Evolutionary conservation across 2,113 vertebrate species (phyloP).

Genomic region (Mastomys coucha): DNA sequence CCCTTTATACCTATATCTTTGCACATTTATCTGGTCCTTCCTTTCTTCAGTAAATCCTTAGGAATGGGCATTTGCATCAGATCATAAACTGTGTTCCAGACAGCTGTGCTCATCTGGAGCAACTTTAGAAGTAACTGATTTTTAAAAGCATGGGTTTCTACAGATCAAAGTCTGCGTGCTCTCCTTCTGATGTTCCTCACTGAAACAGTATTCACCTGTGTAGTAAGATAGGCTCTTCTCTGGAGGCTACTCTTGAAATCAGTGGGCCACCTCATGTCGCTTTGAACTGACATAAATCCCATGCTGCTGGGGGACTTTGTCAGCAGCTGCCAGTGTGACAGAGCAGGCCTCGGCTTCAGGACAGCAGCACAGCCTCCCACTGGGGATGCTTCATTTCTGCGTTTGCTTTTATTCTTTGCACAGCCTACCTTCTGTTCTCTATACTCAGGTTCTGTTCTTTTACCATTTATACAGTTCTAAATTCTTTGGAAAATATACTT

Average conservation of each 20-base stretch:
- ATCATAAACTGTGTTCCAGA: background rate
- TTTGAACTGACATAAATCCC: background rate
- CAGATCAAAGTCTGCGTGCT: background rate
- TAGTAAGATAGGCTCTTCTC: background rate
- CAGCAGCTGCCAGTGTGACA: background rate
- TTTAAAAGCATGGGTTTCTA: slow-evolving; percentile 33
- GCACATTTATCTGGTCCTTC: background rate
- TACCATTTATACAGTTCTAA: background rate
- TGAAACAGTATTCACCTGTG: background rate
- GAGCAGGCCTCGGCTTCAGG: background rate
- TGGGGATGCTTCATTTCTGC: background rate
- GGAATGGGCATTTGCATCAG: background rate
- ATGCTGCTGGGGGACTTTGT: background rate
- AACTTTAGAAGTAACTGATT: slow-evolving; percentile 34
- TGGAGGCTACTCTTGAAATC: background rate
- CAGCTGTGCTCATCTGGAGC: slow-evolving; percentile 19
- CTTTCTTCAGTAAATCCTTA: slow-evolving; percentile 39
- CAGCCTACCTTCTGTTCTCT: background rate
- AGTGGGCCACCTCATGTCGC: background rate
- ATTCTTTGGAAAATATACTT: background rate
- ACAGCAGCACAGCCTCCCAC: background rate
- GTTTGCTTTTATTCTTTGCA: background rate
- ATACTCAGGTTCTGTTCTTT: background rate
- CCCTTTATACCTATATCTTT: background rate
- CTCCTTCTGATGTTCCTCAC: background rate